Conservation (phyloP, 2,888 invertebrate genomes). For the Rhodophaea formosa region DNA sequence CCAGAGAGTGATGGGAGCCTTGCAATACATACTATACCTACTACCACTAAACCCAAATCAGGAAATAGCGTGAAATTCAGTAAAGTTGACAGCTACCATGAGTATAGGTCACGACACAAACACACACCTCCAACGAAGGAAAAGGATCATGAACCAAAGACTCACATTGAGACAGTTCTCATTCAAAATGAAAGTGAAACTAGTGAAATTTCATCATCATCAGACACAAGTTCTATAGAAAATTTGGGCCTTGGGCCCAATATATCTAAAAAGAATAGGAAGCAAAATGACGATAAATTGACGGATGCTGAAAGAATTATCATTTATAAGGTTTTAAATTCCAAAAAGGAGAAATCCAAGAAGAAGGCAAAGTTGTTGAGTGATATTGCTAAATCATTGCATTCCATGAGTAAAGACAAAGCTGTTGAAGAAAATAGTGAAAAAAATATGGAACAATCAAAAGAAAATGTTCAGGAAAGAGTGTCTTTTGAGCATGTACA, state of each 20-base stretch:
- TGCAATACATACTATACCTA: constrained; percentile 65
- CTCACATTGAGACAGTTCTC: constrained; percentile 44
- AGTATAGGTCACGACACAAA: constrained; percentile 69
- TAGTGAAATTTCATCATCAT: constrained; percentile 45
- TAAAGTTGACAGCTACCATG: constrained; percentile 67
- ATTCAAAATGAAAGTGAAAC: constrained; percentile 42
- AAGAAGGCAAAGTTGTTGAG: constrained; percentile 41
- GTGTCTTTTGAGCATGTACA: constrained; percentile 47
- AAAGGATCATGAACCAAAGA: constrained; percentile 33
- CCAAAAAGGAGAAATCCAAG: constrained; percentile 42
- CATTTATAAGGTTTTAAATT: constrained; percentile 66
- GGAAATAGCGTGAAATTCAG: constrained; percentile 66
- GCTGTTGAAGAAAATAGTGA: constrained; percentile 23
- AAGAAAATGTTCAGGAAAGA: constrained; percentile 26
- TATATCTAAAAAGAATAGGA: not conserved
- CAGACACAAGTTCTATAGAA: constrained; percentile 54
- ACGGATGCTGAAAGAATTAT: constrained; percentile 68
- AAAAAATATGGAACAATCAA: constrained; percentile 21
- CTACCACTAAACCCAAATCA: constrained; percentile 44
- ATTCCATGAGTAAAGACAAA: constrained; percentile 38
- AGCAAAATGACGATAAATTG: constrained; percentile 31
- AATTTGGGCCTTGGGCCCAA: constrained; percentile 36
- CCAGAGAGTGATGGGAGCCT: constrained; percentile 66
- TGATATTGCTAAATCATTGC: constrained; percentile 47
- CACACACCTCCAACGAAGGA: constrained; percentile 75